phyloP scores from a whole-genome alignment of 2,797 vertebrate species.

The Protosalanx chinensis region DNA sequence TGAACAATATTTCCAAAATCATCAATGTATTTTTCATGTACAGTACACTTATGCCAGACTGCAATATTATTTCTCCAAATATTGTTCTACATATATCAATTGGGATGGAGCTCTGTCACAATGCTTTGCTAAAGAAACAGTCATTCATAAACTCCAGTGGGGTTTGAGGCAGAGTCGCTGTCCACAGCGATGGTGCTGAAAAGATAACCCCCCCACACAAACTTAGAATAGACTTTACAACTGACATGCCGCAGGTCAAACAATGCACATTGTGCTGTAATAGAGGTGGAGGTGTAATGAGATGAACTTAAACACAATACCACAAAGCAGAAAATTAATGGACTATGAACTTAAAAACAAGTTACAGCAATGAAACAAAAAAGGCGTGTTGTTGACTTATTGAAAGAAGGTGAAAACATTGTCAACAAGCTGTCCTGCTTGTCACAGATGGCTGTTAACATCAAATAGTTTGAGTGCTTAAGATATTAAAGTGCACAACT shows the following conservation, averaged over 20 bases:
- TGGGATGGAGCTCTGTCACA: not conserved
- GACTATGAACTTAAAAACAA: not conserved
- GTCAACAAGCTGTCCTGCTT: too few relatives aligned
- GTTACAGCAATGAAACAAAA: not conserved
- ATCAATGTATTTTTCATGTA: not conserved
- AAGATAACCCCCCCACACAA: not conserved
- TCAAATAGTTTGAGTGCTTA: too few relatives aligned
- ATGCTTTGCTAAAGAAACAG: too few relatives aligned
- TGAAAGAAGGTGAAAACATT: too few relatives aligned
- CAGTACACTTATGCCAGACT: not conserved
- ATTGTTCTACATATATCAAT: not conserved
- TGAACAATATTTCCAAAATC: not conserved
- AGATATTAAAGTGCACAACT: too few relatives aligned
- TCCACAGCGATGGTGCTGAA: conserved; percentile 50
- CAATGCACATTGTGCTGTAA: not conserved
- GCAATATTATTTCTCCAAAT: not conserved
- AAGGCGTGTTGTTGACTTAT: too few relatives aligned
- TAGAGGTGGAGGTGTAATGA: not conserved
- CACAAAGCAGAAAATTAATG: not conserved
- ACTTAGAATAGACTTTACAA: not conserved
- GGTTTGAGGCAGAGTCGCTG: conserved; percentile 24
- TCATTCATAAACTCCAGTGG: not conserved
- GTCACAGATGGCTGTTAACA: too few relatives aligned
- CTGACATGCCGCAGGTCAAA: not conserved
- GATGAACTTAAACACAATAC: not conserved